Conservation (phyloP, 1,140 invertebrate genomes). For the Ceratosolen solmsi region DNA sequence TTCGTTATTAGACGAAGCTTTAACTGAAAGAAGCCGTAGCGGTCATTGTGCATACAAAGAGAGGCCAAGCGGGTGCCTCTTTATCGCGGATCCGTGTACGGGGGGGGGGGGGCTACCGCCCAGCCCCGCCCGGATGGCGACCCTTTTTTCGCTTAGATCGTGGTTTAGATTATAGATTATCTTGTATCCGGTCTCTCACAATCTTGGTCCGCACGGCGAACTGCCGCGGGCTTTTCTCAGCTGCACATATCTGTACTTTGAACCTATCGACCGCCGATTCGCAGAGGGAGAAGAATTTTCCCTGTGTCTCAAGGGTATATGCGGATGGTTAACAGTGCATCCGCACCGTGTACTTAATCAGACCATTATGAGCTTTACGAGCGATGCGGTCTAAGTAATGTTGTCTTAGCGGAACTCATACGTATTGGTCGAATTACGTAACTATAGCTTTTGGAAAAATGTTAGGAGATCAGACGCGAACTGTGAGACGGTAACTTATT, state of each 20-base stretch:
- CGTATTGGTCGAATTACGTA: conserved; percentile 23
- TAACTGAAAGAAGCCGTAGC: neutral
- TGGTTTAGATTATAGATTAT: conserved; percentile 50
- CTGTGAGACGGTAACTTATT: neutral
- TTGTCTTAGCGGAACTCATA: neutral
- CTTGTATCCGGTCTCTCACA: conserved; percentile 49
- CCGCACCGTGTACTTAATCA: conserved; percentile 48
- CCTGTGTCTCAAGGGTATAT: conserved; percentile 49
- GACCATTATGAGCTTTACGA: conserved; percentile 46
- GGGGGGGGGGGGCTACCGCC: conserved; percentile 21
- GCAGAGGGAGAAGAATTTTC: conserved; percentile 29
- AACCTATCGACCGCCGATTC: conserved; percentile 15
- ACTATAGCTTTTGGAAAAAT: neutral
- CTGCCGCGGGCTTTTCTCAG: conserved; percentile 42
- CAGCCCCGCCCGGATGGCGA: conserved; percentile 20
- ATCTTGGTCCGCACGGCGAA: neutral
- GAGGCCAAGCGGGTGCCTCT: neutral
- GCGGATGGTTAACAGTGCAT: conserved; percentile 47
- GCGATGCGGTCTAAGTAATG: conserved; percentile 29
- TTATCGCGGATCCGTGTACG: conserved; percentile 15
- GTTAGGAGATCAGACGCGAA: neutral
- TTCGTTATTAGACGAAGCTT: neutral
- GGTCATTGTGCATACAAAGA: conserved; percentile 4
- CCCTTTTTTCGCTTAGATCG: conserved; percentile 46
- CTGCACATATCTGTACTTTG: conserved; percentile 31